phyloP scores from a whole-genome alignment of 2,797 vertebrate genomes.

The Danio tinwini region DNA sequence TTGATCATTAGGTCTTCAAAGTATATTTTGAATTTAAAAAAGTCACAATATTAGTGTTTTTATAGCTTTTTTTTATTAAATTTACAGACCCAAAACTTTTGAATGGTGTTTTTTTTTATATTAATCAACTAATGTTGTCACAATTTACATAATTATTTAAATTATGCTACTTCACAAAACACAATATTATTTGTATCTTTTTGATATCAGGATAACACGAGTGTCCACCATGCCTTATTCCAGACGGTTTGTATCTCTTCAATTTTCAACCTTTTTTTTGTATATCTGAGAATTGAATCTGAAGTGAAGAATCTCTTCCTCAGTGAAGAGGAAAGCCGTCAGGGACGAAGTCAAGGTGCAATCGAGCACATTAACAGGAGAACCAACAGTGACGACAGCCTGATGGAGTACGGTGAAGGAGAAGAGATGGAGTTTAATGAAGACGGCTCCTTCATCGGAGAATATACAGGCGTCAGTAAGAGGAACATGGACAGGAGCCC shows the following conservation, averaged over 20 bases:
- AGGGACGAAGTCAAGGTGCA: conserved; percentile 88
- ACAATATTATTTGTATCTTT: background rate
- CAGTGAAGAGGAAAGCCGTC: conserved; percentile 94
- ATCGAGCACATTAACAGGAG: conserved; percentile 89
- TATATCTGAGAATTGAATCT: background rate
- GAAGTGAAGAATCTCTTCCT: background rate
- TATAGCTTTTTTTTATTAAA: background rate
- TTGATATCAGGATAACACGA: conserved; percentile 75
- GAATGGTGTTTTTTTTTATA: background rate
- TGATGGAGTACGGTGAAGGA: conserved; percentile 96
- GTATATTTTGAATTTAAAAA: no score
- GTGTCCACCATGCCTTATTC: conserved; percentile 78
- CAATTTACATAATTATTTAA: background rate
- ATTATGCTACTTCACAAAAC: background rate
- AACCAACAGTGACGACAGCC: conserved; percentile 93
- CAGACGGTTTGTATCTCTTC: conserved; percentile 72
- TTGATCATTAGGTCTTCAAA: no score
- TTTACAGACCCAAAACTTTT: background rate
- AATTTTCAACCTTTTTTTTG: background rate
- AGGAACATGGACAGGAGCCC: conserved; percentile 92
- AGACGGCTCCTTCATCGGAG: conserved; percentile 97
- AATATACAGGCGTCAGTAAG: conserved; percentile 90
- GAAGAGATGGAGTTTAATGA: conserved; percentile 95
- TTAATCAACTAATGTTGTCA: background rate
- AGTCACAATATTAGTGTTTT: background rate